phyloP scores from a whole-genome alignment of 2,888 invertebrate genomes.

The Eledona agricola region DNA sequence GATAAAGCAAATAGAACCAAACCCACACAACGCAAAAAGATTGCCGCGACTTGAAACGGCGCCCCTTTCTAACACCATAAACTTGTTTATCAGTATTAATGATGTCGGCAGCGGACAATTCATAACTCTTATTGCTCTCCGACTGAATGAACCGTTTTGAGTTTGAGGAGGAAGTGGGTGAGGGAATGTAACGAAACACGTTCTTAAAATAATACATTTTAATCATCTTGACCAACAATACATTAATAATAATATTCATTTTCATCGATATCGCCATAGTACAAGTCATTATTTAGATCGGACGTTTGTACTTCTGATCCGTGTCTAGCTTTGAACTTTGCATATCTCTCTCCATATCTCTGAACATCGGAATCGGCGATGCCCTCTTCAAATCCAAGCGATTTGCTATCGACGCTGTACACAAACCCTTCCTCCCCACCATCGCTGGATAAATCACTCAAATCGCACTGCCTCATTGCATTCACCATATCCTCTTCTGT shows the following conservation, averaged over 20 bases:
- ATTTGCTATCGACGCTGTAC: constrained; percentile 60
- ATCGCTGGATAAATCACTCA: constrained; percentile 58
- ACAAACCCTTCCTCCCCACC: constrained; percentile 60
- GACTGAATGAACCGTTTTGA: too few relatives aligned
- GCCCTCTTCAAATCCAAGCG: constrained; percentile 59
- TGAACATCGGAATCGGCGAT: constrained; percentile 66
- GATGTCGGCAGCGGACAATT: too few relatives aligned
- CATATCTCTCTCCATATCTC: constrained; percentile 72
- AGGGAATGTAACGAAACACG: not conserved
- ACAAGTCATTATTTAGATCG: constrained; percentile 41
- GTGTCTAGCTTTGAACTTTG: constrained; percentile 70
- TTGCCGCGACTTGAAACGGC: constrained; percentile 12
- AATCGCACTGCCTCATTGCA: constrained; percentile 64
- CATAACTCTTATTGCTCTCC: too few relatives aligned
- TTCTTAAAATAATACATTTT: constrained; percentile 48
- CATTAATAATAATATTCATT: constrained; percentile 49
- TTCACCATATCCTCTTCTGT: constrained; percentile 70
- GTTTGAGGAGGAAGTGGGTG: too few relatives aligned
- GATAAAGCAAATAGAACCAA: constrained; percentile 53
- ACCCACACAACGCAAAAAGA: constrained; percentile 42
- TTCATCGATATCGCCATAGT: constrained; percentile 51
- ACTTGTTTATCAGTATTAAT: too few relatives aligned
- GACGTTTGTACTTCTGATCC: constrained; percentile 50
- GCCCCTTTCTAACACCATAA: constrained; percentile 24
- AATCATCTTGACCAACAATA: constrained; percentile 52